Conservation (phyloP, 2,888 invertebrate species). For the Hypolimnas misippus region DNA sequence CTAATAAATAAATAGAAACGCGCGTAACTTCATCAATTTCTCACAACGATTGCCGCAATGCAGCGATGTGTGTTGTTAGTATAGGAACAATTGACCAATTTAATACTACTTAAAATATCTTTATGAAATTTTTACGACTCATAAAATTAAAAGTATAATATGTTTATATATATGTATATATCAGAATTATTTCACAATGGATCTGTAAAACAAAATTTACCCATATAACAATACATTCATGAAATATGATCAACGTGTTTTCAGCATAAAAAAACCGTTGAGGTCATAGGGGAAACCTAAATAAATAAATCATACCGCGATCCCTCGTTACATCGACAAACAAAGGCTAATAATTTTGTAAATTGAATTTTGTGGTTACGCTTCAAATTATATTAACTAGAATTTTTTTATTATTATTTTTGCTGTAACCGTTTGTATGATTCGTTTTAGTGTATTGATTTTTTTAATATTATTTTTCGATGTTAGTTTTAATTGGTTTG, state of each 20-base stretch:
- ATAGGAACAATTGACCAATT: not conserved
- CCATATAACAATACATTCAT: constrained; percentile 20
- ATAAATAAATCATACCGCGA: constrained; percentile 47
- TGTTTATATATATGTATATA: no score
- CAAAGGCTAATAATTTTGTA: constrained; percentile 44
- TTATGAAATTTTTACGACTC: not conserved
- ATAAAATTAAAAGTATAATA: constrained; percentile 10
- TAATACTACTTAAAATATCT: not conserved
- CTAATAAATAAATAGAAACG: constrained; percentile 27
- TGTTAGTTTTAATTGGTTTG: no score
- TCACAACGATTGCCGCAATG: constrained; percentile 39
- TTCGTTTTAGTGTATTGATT: no score
- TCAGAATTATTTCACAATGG: constrained; percentile 9
- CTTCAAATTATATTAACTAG: constrained; percentile 27
- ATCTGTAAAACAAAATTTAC: constrained; percentile 16
- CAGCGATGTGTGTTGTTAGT: constrained; percentile 36
- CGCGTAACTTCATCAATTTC: constrained; percentile 26
- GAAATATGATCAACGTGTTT: constrained; percentile 28
- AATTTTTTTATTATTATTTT: not conserved
- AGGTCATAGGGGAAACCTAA: constrained; percentile 44
- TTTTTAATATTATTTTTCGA: no score
- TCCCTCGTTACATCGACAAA: constrained; percentile 47
- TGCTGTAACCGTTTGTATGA: not conserved
- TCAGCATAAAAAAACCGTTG: constrained; percentile 36
- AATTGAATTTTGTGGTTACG: constrained; percentile 36